These are phyloP conservation scores for Anthoptus insignis DNA, from an alignment of 2,888 invertebrate genomes.

Conservation along the genomic window DNA sequence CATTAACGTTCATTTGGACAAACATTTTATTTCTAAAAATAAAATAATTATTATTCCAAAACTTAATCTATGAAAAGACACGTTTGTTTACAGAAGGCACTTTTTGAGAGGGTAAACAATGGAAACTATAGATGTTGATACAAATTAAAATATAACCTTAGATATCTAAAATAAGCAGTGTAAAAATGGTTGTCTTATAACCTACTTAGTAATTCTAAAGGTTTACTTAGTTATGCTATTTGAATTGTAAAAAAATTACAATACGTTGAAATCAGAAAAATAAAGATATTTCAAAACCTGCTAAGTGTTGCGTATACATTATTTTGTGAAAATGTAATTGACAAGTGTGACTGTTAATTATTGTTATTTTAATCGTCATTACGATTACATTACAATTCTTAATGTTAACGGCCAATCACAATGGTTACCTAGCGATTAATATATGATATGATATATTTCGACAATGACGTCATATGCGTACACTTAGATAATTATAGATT, in stretches of 20 bases:
- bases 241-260: conserved; percentile 10
- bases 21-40: conserved; percentile 10
- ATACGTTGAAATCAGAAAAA: background rate
- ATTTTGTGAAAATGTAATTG: conserved; percentile 31
- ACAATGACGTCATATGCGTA: conserved; percentile 23
- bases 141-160: conserved; percentile 7
- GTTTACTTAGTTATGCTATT: conserved; percentile 2
- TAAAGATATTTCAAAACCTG: conserved; percentile 9
- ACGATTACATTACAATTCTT: background rate
- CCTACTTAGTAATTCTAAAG: conserved; percentile 11
- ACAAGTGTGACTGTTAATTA: conserved; percentile 22
- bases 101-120: conserved; percentile 45
- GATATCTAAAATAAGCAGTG: conserved; percentile 24
- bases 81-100: conserved; percentile 50
- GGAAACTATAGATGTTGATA: conserved; percentile 7
- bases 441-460: conserved; percentile 33
- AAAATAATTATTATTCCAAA: conserved; percentile 38
- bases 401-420: conserved; percentile 29
- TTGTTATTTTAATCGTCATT: background rate
- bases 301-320: conserved; percentile 33
- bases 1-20: background rate
- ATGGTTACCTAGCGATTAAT: conserved; percentile 22
- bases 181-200: conserved; percentile 10
- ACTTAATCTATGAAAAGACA: conserved; percentile 42
- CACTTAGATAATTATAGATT: conserved; percentile 31